Conservation (phyloP, 2,888 invertebrate genomes). For the Spisula subtruncata region DNA sequence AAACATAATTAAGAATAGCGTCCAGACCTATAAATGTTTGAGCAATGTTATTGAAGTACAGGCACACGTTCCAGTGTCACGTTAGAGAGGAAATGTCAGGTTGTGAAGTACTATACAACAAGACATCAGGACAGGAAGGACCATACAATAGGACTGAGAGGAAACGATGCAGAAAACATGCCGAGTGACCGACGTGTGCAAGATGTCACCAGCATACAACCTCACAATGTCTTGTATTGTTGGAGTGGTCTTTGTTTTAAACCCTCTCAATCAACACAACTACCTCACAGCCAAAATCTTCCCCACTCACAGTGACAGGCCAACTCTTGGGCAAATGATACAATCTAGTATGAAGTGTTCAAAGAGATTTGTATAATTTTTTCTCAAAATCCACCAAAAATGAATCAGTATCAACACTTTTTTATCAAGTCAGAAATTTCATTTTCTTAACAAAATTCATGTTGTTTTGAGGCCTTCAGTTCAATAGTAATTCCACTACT, state of each 20-base stretch:
- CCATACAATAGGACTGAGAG: not conserved
- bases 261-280: not conserved
- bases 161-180: not conserved
- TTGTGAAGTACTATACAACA: not conserved
- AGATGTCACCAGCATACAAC: not conserved
- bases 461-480: no score
- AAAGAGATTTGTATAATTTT: no score
- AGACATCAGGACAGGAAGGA: not conserved
- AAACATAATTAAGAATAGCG: no score
- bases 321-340: no score
- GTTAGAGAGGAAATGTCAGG: slow-evolving; percentile 1
- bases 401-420: no score
- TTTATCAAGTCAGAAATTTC: no score
- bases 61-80: not conserved
- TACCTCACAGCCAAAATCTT: not conserved
- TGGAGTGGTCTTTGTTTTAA: not conserved
- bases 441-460: no score
- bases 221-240: not conserved
- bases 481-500: no score
- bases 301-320: not conserved
- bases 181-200: slow-evolving; percentile 7
- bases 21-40: no score
- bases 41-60: not conserved
- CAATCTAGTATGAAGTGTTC: no score
- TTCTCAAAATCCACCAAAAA: no score